These are phyloP conservation scores for Galeopterus variegatus DNA, from an alignment of 2,113 vertebrate species.

Conservation along the genomic window DNA sequence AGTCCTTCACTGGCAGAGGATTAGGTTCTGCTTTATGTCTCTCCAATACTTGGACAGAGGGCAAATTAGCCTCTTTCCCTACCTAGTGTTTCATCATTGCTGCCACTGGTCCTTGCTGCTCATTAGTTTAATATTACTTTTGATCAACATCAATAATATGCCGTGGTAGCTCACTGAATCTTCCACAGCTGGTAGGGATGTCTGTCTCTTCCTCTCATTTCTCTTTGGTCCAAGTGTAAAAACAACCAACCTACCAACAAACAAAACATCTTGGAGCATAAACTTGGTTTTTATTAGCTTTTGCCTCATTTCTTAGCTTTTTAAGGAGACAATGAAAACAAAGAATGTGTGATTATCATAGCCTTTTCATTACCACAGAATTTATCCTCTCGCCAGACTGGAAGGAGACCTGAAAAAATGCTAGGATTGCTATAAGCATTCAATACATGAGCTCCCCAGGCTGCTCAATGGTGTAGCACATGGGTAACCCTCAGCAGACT, in stretches of 20 bases:
- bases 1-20: neutral
- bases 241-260: neutral
- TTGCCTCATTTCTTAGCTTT: neutral
- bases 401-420: neutral
- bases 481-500: neutral
- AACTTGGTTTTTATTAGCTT: neutral
- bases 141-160: neutral
- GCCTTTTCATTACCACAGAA: neutral
- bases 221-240: neutral
- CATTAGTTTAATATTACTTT: neutral
- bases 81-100: neutral
- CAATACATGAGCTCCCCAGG: neutral
- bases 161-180: neutral
- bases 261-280: neutral
- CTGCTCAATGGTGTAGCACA: neutral
- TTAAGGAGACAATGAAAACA: constrained; percentile 12
- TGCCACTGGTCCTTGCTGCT: neutral
- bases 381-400: neutral
- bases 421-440: neutral
- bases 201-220: neutral
- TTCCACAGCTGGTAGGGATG: neutral
- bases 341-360: neutral
- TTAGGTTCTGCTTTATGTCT: neutral
- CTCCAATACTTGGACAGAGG: neutral
- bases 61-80: neutral